Conservation (phyloP, 2,113 vertebrate species). For the Fregata magnificens region DNA sequence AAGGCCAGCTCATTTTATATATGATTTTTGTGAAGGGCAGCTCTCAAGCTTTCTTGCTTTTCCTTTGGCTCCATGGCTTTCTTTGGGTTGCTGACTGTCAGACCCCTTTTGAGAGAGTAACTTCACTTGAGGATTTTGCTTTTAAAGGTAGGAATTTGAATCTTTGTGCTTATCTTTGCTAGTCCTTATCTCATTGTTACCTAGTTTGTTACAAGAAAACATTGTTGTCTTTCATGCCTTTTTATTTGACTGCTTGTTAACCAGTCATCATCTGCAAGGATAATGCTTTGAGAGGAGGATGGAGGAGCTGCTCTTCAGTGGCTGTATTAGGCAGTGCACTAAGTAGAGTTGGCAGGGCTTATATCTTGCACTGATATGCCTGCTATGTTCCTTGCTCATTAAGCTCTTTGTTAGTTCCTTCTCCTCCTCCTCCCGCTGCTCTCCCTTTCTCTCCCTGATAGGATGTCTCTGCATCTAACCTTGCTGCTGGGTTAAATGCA, state of each 20-base stretch:
- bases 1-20: neutral
- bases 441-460: neutral
- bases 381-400: neutral
- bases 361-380: neutral
- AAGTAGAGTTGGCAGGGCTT: conserved; percentile 10
- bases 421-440: neutral
- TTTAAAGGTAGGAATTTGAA: conserved; percentile 42
- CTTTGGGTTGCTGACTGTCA: neutral
- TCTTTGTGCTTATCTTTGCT: neutral
- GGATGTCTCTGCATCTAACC: neutral
- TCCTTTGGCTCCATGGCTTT: neutral
- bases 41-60: neutral
- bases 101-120: neutral
- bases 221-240: neutral
- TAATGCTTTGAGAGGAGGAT: neutral
- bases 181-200: neutral
- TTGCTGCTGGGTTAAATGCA: neutral
- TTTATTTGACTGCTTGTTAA: neutral
- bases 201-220: neutral
- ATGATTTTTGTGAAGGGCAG: neutral
- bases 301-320: neutral
- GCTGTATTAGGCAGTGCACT: neutral
- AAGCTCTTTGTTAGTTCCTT: conserved; percentile 1
- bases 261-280: neutral
- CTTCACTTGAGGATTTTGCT: neutral